Conservation (phyloP, 2,797 vertebrate genomes). For the Enteromius paludinosus region DNA sequence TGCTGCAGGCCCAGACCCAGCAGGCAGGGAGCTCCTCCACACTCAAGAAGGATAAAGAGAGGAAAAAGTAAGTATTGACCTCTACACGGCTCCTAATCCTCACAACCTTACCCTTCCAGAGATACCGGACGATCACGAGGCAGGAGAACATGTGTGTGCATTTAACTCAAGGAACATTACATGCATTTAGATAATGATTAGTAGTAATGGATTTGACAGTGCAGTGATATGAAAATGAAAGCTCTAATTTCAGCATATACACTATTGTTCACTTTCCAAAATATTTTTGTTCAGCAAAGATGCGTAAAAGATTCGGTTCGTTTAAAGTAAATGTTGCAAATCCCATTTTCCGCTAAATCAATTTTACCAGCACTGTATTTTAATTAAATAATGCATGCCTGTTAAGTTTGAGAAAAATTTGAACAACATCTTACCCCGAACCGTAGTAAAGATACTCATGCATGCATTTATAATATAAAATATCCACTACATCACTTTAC, state of each 20-base stretch:
- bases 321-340: no score
- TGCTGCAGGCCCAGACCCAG: constrained; percentile 92
- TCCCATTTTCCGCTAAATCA: background rate
- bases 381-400: background rate
- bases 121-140: constrained; percentile 37
- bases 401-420: background rate
- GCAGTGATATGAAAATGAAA: background rate
- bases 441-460: background rate
- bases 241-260: background rate
- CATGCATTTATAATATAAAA: constrained; percentile 1
- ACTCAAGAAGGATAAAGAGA: constrained; percentile 98
- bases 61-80: constrained; percentile 95
- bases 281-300: background rate
- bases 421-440: background rate
- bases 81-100: constrained; percentile 25
- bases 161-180: background rate
- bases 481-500: background rate
- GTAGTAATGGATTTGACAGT: background rate
- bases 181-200: background rate
- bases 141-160: background rate
- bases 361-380: background rate
- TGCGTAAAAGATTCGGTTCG: background rate
- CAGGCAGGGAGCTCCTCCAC: constrained; percentile 97
- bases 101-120: constrained; percentile 1
- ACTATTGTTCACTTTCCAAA: no score